phyloP scores from a whole-genome alignment of 2,797 vertebrate species.

The Neomorphus geoffroyi region DNA sequence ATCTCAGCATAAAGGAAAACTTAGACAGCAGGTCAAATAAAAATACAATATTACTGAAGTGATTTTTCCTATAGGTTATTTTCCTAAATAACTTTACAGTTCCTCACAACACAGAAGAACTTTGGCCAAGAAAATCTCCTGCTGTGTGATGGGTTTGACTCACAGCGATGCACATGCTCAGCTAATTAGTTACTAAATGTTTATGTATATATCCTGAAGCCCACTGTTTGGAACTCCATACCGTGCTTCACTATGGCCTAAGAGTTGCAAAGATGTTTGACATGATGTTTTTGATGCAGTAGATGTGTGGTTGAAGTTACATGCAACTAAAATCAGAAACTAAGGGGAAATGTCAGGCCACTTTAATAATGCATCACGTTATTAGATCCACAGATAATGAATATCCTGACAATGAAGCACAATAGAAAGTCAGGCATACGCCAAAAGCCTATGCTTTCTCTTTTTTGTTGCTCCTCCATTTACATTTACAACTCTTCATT shows the following conservation, averaged over 20 bases:
- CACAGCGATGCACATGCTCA: background rate
- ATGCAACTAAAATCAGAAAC: background rate
- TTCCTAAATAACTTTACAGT: background rate
- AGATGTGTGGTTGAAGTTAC: background rate
- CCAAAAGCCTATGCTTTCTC: rapidly evolving
- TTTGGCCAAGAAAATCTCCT: background rate
- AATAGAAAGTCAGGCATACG: background rate
- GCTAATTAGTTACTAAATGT: background rate
- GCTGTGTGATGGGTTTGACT: background rate
- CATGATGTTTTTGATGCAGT: background rate
- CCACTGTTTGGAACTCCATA: background rate
- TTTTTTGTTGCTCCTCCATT: background rate
- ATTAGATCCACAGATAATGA: background rate
- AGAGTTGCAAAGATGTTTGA: background rate
- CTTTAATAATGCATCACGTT: background rate
- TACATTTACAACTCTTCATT: background rate
- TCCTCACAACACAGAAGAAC: background rate
- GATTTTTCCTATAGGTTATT: background rate
- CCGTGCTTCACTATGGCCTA: background rate
- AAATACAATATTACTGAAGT: background rate
- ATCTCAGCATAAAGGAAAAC: background rate
- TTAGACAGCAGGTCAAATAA: background rate
- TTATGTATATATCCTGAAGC: background rate
- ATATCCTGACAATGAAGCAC: background rate
- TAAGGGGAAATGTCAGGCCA: background rate